Conservation (phyloP, 1,140 invertebrate genomes). For the Brachionus asplanchnoidis region DNA sequence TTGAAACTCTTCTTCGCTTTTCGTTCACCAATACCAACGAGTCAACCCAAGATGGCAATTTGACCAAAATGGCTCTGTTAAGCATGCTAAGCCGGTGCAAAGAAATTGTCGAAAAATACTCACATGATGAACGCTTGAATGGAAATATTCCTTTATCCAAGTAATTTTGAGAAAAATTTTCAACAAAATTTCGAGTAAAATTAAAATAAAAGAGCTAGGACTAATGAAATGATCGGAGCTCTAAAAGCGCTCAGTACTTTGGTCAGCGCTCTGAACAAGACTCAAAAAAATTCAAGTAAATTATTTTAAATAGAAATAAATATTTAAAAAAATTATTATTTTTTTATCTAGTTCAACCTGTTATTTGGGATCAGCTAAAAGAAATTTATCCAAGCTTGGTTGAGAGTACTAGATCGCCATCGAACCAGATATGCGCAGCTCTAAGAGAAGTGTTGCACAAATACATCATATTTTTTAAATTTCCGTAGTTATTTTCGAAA, state of each 20-base stretch:
- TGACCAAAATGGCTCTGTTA: conserved; percentile 79
- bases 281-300: conserved; percentile 74
- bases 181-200: neutral
- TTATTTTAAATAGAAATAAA: conserved; percentile 13
- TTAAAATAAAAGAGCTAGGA: conserved; percentile 68
- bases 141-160: conserved; percentile 83
- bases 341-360: conserved; percentile 65
- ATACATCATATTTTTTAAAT: conserved; percentile 13
- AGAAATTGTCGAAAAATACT: conserved; percentile 80
- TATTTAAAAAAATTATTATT: neutral
- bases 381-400: conserved; percentile 82
- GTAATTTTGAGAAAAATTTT: conserved; percentile 58
- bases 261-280: conserved; percentile 82
- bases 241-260: conserved; percentile 87
- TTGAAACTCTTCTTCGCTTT: conserved; percentile 90
- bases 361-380: conserved; percentile 86
- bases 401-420: conserved; percentile 73
- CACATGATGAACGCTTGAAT: conserved; percentile 77
- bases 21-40: conserved; percentile 61
- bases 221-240: conserved; percentile 94
- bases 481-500: neutral
- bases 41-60: conserved; percentile 58
- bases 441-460: conserved; percentile 29
- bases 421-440: conserved; percentile 49
- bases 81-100: conserved; percentile 78